A percentile compares a stretch with the other conserved stretches of the same genome.
Conservation (phyloP, 1,140 invertebrate species). For the Dufourea novaeangliae region DNA sequence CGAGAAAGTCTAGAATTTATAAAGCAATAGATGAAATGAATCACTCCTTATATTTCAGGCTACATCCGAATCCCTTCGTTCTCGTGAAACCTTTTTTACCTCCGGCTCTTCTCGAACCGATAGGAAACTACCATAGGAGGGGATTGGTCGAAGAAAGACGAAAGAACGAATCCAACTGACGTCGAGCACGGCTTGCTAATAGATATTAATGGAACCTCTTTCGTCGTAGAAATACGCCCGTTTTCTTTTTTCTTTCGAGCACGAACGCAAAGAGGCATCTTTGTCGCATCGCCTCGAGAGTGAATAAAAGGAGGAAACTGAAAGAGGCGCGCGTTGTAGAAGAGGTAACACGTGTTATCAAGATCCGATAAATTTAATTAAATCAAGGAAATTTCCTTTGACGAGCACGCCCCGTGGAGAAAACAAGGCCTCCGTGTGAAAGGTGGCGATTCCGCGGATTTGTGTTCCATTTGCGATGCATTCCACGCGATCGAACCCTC, state of each 20-base stretch:
- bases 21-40: slow-evolving; percentile 70
- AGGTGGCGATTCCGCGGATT: neutral
- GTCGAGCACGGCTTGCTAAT: slow-evolving; percentile 71
- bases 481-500: slow-evolving; percentile 34
- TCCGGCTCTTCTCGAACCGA: slow-evolving; percentile 33
- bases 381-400: slow-evolving; percentile 43
- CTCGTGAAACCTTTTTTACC: too few relatives aligned
- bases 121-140: too few relatives aligned
- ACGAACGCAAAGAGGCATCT: slow-evolving; percentile 39
- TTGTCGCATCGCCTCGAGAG: slow-evolving; percentile 22
- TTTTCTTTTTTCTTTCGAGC: too few relatives aligned
- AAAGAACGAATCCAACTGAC: slow-evolving; percentile 63
- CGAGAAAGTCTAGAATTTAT: too few relatives aligned
- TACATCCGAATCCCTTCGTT: slow-evolving; percentile 26
- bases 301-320: slow-evolving; percentile 22
- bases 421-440: too few relatives aligned
- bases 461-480: slow-evolving; percentile 11
- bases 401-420: neutral
- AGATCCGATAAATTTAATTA: slow-evolving; percentile 43
- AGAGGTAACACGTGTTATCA: slow-evolving; percentile 25
- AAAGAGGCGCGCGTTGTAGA: neutral
- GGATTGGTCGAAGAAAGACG: slow-evolving; percentile 28
- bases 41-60: slow-evolving; percentile 63
- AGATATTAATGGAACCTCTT: slow-evolving; percentile 74
- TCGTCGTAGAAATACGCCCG: slow-evolving; percentile 52